A percentile compares a stretch with the other conserved stretches of the same genome.
Conservation (phyloP, 2,797 vertebrate species). For the Gila robusta region DNA sequence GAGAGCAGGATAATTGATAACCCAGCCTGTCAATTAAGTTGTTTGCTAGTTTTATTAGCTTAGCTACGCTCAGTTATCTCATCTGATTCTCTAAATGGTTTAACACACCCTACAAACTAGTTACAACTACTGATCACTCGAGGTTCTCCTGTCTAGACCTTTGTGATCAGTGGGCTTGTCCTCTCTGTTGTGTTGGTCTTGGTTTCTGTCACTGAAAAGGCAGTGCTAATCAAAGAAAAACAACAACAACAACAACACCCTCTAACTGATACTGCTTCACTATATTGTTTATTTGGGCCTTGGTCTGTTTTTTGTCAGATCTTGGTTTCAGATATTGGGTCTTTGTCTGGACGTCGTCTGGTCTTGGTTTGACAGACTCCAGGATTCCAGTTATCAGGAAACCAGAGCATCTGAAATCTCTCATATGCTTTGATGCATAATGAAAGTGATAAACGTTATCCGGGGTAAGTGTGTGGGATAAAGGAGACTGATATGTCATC, state of each 20-base stretch:
- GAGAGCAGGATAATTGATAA: not conserved
- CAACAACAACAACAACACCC: not conserved
- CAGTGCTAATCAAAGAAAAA: conserved; percentile 23
- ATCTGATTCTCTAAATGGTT: not conserved
- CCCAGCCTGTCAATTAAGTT: not conserved
- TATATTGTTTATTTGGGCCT: conserved; percentile 24
- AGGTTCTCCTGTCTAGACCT: conserved; percentile 16
- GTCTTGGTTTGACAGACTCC: conserved; percentile 40
- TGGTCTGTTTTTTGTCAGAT: conserved; percentile 32
- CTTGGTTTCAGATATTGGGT: conserved; percentile 37
- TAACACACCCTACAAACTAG: not conserved
- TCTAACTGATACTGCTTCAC: conserved; percentile 17
- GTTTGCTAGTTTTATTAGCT: conserved; percentile 10
- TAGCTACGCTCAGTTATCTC: not conserved
- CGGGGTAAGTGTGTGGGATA: conserved; percentile 16
- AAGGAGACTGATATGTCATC: conserved; percentile 9
- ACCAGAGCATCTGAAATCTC: conserved; percentile 33
- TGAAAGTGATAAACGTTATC: conserved; percentile 36
- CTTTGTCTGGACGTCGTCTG: conserved; percentile 34
- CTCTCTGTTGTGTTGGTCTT: conserved; percentile 20
- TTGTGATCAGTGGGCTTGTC: conserved; percentile 11
- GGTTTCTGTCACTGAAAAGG: conserved; percentile 19
- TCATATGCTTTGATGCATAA: conserved; percentile 29
- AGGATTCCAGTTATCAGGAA: conserved; percentile 38
- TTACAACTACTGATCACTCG: not conserved